Base-by-base conservation (phyloP, 2,888 invertebrate species). In the Scelioninae gen. 2 region DNA sequence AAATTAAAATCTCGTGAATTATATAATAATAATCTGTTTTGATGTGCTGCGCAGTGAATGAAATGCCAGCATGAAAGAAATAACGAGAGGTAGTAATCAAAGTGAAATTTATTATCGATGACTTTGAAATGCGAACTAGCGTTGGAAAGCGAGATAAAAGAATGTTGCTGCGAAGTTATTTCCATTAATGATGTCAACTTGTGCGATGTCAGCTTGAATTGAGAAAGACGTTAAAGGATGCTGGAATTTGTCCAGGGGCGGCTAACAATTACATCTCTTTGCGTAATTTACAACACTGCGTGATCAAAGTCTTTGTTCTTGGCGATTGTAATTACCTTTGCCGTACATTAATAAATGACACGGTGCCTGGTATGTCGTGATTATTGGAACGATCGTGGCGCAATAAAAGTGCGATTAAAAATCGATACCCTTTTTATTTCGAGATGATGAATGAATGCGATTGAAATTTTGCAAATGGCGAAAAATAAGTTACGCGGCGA, bases 141-240 rank as follows among this genome's bases (percentile, higher is more conserved):
- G 46, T 46, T 61, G 31, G 16, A 46, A 37, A 53, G 50, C 45
- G 22, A 19, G 53, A 55, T 55, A 39, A 63, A 70, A 70, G 55
- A 63, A 70, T 63, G 57, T 55, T 55, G 67, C 63, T 35, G n/a
- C 48, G 35, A 10, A 70, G 63, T 55, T 70, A 70, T 63, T 63
- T 70, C 50, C 63, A 48, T 70, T 70, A 70, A 70, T 57, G 63
- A 70, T 58, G 63, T 69, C 50, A 63, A 63, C 50, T 61, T 33
- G 43, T 46, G 25, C 28, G 50, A 39, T 33, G 48, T 55, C 61
- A 45, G 25, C 35, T 11, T 39, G 41, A 63, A 48, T 55, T 45
- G 48, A 53, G 22, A 11, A 50, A 57, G 50, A 57, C 41, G 50
- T 28, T 57, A 57, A 57, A 63, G 61, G 41, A 48, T 25, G 41